Base-by-base conservation (phyloP, 2,888 invertebrate genomes). In the Hydropsyche betteni region DNA sequence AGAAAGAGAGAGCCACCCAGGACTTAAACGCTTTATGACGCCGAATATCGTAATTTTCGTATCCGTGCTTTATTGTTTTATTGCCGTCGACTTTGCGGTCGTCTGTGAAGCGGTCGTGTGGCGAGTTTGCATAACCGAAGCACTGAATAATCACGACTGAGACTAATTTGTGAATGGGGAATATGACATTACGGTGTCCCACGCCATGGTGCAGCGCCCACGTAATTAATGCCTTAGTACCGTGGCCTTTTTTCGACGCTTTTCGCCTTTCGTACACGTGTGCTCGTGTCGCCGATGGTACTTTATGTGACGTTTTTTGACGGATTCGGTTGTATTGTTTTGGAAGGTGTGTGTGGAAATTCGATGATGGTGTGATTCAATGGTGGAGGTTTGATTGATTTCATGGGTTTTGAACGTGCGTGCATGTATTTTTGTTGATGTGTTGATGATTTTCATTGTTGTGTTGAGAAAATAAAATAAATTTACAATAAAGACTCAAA, bases 131-230 rank as follows among this genome's bases (percentile, higher is more conserved):
- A 55, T 68, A 68, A 75, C 72, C 68, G 53, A 68, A 68, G 50
- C 61, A 55, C 72, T 38, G 71, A 69, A 74, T 69, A 72, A 76
- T 74, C 76, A 78, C 78, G 75, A 76, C 78, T 76, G 76, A 69
- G 69, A 76, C 78, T 76, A 78, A 78, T 78, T 76, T 75, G 76
- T 78, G 76, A 76, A 75, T 76, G 61, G 55, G 44, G 68, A 77
- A 77, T 77, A 77, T 74, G 77, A 74, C 75, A 75, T 75, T 75
- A 77, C 33, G 75, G 69, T 74, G 33, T 68, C 74, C 69, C 74
- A 68, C 74, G 69, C 68, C 55, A 44, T 44, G 44, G 44, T 14
- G 38, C n/a, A 10, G 74, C 51, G 74, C 76, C 76, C 76, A 76
- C 76, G 76, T 76, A 76, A 76, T 76, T 76, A 76, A 76, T 76